These are phyloP conservation scores for Phragmatobia fuliginosa DNA, from an alignment of 2,888 invertebrate genomes.

Conservation along the genomic window DNA sequence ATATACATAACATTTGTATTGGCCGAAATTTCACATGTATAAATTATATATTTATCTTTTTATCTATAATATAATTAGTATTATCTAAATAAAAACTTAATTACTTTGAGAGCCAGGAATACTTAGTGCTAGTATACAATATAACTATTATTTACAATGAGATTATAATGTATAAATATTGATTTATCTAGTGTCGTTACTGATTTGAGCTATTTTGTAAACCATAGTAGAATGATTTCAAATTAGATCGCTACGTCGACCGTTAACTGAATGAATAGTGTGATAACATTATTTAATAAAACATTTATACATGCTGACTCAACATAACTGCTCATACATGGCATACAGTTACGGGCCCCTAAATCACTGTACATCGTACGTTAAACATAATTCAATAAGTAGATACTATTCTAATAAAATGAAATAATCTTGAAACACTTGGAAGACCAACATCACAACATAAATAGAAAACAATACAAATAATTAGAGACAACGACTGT, in stretches of 20 bases:
- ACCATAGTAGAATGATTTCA: constrained; percentile 58
- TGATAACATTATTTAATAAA: constrained; percentile 40
- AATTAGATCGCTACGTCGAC: constrained; percentile 59
- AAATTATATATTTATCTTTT: constrained; percentile 73
- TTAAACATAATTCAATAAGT: constrained; percentile 74
- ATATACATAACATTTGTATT: constrained; percentile 83
- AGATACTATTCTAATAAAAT: constrained; percentile 71
- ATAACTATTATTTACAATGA: constrained; percentile 84
- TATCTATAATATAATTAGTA: constrained; percentile 67
- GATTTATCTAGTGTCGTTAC: constrained; percentile 84
- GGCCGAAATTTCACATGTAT: constrained; percentile 81
- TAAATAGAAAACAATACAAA: constrained; percentile 80
- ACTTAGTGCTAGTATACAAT: constrained; percentile 76
- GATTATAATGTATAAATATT: constrained; percentile 79
- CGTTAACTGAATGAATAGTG: constrained; percentile 54
- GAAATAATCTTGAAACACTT: constrained; percentile 72
- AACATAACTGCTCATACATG: constrained; percentile 59
- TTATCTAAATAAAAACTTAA: constrained; percentile 81
- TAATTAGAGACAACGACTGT: constrained; percentile 62
- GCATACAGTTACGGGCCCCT: constrained; percentile 58
- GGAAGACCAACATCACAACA: constrained; percentile 87
- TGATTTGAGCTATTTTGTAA: constrained; percentile 82
- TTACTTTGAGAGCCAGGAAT: constrained; percentile 87
- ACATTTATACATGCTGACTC: constrained; percentile 53
- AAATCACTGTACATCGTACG: constrained; percentile 70